phyloP scores from a whole-genome alignment of 2,113 vertebrate species.

The Argyrosomus japonicus region DNA sequence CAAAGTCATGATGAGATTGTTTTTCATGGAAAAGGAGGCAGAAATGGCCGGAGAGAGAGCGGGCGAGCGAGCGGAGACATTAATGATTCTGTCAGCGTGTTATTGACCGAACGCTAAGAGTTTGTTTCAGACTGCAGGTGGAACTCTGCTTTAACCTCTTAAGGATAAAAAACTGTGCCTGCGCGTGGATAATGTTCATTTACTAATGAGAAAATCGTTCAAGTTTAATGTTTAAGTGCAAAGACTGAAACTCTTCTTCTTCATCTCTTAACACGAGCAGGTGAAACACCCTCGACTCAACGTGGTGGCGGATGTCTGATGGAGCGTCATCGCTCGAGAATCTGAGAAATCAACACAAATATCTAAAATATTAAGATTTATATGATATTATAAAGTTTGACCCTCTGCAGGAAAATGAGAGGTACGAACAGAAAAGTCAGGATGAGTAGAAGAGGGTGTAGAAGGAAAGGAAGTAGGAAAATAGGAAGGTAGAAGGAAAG shows the following conservation, averaged over 20 bases:
- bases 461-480: neutral
- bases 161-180: neutral
- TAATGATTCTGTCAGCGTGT: conserved; percentile 27
- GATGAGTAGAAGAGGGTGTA: no score
- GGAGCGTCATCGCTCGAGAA: no score
- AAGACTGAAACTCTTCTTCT: neutral
- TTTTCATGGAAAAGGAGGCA: conserved; percentile 26
- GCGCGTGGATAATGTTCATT: neutral
- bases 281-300: no score
- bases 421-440: no score
- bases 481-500: neutral
- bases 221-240: neutral
- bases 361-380: no score
- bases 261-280: neutral
- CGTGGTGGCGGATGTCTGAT: no score
- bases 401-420: no score
- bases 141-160: neutral
- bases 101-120: conserved; percentile 21
- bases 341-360: no score
- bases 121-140: conserved; percentile 15
- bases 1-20: conserved; percentile 39
- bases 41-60: neutral
- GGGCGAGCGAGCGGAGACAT: neutral
- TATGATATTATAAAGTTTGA: no score
- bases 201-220: neutral